phyloP scores from a whole-genome alignment of 2,888 invertebrate genomes.

The Allophyes oxyacanthae region DNA sequence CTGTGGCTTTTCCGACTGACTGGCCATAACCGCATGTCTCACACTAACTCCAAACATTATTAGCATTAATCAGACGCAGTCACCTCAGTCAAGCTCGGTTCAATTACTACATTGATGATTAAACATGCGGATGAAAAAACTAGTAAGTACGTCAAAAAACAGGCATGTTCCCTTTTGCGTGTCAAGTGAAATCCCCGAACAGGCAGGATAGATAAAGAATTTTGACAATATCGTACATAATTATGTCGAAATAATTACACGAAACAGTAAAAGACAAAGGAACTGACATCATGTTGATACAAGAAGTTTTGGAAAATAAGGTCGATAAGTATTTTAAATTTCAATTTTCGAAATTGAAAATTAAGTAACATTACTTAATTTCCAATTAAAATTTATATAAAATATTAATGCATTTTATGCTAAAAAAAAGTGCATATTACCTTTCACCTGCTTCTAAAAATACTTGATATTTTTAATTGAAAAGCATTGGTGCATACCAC shows the following conservation, averaged over 20 bases:
- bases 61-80: too few relatives aligned
- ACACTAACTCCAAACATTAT: too few relatives aligned
- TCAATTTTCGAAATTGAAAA: conserved; percentile 4
- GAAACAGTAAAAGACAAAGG: background rate
- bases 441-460: conserved; percentile 43
- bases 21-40: too few relatives aligned
- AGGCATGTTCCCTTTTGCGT: conserved; percentile 26
- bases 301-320: background rate
- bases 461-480: conserved; percentile 5
- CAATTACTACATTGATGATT: too few relatives aligned
- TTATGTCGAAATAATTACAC: background rate
- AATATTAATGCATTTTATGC: conserved; percentile 10
- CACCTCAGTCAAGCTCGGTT: too few relatives aligned
- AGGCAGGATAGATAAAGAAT: background rate
- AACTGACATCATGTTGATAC: background rate
- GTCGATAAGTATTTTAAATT: too few relatives aligned
- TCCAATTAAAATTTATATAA: conserved; percentile 3
- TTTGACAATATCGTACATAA: background rate
- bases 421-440: conserved; percentile 43
- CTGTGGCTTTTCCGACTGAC: too few relatives aligned
- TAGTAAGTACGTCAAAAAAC: too few relatives aligned
- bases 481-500: conserved; percentile 4
- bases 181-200: background rate
- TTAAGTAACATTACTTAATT: background rate
- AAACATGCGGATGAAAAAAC: too few relatives aligned